These are phyloP conservation scores for Echinops telfairi DNA, from an alignment of 2,113 vertebrate species.

Conservation along the genomic window DNA sequence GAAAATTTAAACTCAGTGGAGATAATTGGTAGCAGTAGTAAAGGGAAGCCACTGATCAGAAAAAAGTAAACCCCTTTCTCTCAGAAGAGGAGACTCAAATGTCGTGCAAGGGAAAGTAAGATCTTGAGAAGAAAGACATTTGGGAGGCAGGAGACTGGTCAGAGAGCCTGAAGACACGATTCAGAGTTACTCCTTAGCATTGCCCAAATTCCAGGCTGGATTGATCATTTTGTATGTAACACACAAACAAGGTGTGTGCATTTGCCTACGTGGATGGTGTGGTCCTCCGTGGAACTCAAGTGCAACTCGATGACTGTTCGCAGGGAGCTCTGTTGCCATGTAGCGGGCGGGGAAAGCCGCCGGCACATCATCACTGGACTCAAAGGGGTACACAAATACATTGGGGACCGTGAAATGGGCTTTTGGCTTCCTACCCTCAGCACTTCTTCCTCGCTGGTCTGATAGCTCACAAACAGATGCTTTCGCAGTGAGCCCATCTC, in stretches of 20 bases:
- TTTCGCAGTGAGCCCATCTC: constrained; percentile 47
- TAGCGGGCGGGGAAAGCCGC: no score
- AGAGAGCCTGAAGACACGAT: background rate
- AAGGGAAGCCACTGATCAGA: background rate
- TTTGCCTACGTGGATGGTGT: background rate
- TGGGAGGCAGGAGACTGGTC: background rate
- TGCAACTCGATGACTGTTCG: background rate
- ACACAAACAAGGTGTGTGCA: background rate
- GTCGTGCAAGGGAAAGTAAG: background rate
- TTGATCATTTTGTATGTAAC: background rate
- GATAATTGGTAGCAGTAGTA: background rate
- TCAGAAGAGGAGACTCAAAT: background rate
- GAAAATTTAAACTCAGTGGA: background rate
- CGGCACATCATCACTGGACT: background rate
- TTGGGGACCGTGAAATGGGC: constrained; percentile 60
- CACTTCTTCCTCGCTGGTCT: constrained; percentile 25
- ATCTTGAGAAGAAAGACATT: background rate
- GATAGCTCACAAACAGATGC: constrained; percentile 55
- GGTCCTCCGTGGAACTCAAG: background rate
- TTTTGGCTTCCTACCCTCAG: constrained; percentile 49
- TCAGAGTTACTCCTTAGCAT: background rate
- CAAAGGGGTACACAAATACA: background rate
- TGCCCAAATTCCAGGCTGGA: background rate
- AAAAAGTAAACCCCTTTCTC: background rate
- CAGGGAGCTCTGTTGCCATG: background rate